Evolutionary conservation across 2,797 vertebrate species (phyloP).

Genomic region (Eleutherodactylus coqui): DNA sequence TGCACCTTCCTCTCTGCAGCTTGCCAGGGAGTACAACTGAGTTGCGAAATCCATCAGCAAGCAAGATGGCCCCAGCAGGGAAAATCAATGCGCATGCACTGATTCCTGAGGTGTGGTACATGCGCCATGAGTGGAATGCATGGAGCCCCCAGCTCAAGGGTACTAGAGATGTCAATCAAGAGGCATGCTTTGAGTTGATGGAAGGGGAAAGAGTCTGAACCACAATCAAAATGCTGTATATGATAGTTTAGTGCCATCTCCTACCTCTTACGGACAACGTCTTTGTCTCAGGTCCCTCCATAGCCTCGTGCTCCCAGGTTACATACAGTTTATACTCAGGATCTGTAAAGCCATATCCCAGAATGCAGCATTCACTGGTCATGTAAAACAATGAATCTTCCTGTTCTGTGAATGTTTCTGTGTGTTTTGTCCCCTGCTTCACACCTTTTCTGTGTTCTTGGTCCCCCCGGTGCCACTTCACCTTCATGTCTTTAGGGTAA

Average conservation of each 20-base stretch:
- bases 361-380: background rate
- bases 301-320: slow-evolving; percentile 31
- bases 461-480: slow-evolving; percentile 18
- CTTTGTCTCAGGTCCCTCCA: slow-evolving; percentile 16
- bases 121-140: no score
- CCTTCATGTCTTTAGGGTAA: slow-evolving; percentile 36
- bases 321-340: slow-evolving; percentile 18
- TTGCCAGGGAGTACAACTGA: no score
- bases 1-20: no score
- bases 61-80: no score
- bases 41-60: no score
- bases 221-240: background rate
- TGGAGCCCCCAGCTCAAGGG: no score
- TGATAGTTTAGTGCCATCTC: background rate
- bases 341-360: background rate
- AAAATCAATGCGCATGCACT: no score
- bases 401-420: background rate
- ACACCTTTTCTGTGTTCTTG: background rate
- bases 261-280: slow-evolving; percentile 29
- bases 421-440: background rate
- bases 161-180: background rate
- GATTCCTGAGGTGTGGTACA: no score
- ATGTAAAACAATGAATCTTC: slow-evolving; percentile 15
- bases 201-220: background rate
- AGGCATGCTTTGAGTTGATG: background rate